Evolutionary conservation across 2,888 invertebrate genomes (phyloP).

Genomic region (Drosophila planitibia): DNA sequence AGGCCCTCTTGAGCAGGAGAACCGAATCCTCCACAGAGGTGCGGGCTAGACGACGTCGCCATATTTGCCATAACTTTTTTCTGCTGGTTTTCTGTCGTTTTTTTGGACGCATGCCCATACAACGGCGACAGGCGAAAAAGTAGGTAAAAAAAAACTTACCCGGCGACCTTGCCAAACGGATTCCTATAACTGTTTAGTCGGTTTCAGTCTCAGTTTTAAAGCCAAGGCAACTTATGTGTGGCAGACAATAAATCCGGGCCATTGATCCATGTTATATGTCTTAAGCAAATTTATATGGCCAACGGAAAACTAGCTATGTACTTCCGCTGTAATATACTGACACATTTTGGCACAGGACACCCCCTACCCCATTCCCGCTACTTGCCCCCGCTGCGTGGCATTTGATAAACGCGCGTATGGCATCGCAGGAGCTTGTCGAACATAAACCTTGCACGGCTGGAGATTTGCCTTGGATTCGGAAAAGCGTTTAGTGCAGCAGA

Average conservation of each 20-base stretch:
- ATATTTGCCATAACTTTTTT: constrained; percentile 68
- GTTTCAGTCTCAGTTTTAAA: constrained; percentile 64
- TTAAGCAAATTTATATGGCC: constrained; percentile 79
- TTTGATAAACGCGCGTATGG: constrained; percentile 79
- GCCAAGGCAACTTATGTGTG: constrained; percentile 71
- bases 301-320: constrained; percentile 68
- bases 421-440: constrained; percentile 76
- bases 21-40: constrained; percentile 21
- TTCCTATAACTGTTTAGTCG: constrained; percentile 10
- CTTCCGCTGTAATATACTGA: constrained; percentile 40
- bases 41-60: constrained; percentile 75
- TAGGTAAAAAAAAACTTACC: constrained; percentile 59
- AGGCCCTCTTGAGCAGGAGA: constrained; percentile 29
- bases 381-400: constrained; percentile 1
- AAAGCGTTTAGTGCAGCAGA: constrained; percentile 58
- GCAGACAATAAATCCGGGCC: constrained; percentile 75
- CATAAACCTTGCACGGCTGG: constrained; percentile 70
- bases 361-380: background rate
- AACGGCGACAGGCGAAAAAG: constrained; percentile 69
- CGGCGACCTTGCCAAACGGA: constrained; percentile 66
- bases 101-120: constrained; percentile 63
- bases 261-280: constrained; percentile 80
- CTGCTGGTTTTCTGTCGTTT: constrained; percentile 5
- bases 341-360: constrained; percentile 22
- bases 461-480: constrained; percentile 52